Evolutionary conservation across 2,888 invertebrate species (phyloP).

Genomic region (Chouioia cunea): DNA sequence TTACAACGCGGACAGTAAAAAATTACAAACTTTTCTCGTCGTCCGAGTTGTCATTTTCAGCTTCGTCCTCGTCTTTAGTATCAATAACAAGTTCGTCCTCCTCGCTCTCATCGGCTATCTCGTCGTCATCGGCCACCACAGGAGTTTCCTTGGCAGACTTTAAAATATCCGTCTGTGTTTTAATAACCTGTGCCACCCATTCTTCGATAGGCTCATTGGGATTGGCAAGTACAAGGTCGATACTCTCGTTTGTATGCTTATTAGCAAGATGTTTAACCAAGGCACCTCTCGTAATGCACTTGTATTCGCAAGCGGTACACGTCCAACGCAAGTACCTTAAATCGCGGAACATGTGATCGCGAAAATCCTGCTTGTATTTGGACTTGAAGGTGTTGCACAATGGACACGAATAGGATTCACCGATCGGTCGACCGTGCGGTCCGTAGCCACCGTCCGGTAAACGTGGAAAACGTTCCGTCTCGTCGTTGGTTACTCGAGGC

Average conservation of each 20-base stretch:
- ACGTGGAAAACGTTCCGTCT: conserved; percentile 36
- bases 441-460: conserved; percentile 52
- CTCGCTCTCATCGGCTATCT: conserved; percentile 50
- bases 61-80: conserved; percentile 53
- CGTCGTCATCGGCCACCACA: conserved; percentile 36
- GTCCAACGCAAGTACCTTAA: conserved; percentile 77
- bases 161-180: conserved; percentile 56
- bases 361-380: conserved; percentile 73
- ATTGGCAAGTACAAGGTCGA: conserved; percentile 62
- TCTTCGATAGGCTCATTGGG: conserved; percentile 70
- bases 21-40: conserved; percentile 42
- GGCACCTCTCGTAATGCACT: conserved; percentile 72
- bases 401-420: conserved; percentile 74
- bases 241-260: conserved; percentile 65
- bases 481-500: conserved; percentile 54
- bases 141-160: conserved; percentile 45
- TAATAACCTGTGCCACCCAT: conserved; percentile 66
- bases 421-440: conserved; percentile 71
- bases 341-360: conserved; percentile 78
- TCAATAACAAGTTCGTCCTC: conserved; percentile 56
- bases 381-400: conserved; percentile 74
- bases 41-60: conserved; percentile 41
- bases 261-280: conserved; percentile 72
- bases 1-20: neutral
- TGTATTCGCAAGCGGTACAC: conserved; percentile 73